Evolutionary conservation across 2,113 vertebrate genomes (phyloP).

Genomic region (Phalacrocorax pelagicus): DNA sequence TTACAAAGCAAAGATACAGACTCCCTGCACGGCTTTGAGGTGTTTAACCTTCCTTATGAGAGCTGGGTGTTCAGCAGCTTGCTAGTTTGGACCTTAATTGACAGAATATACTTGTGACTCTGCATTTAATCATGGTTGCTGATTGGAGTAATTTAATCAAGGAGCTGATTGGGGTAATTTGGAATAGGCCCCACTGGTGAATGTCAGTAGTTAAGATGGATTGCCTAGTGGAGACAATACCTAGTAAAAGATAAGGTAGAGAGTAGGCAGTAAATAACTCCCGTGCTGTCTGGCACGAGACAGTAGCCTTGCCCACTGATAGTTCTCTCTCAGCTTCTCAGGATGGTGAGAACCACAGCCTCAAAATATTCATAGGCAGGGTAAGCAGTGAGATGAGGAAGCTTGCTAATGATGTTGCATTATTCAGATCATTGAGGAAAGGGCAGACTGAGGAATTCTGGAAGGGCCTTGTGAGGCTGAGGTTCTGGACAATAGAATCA

Average conservation of each 20-base stretch:
- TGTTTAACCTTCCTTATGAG: not conserved
- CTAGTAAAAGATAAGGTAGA: not conserved
- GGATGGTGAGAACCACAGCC: not conserved
- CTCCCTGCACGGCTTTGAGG: not conserved
- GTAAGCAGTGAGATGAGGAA: not conserved
- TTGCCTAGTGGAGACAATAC: not conserved
- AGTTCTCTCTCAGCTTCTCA: not conserved
- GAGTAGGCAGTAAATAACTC: not conserved
- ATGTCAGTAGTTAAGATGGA: not conserved
- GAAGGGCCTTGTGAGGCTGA: not conserved
- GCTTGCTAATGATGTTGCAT: not conserved
- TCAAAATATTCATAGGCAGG: not conserved
- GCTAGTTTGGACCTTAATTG: not conserved
- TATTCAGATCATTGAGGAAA: not conserved
- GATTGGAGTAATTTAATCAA: constrained; percentile 46
- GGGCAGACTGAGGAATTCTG: not conserved
- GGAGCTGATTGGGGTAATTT: constrained; percentile 1
- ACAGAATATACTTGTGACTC: not conserved
- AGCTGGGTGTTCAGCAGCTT: not conserved
- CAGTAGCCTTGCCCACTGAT: not conserved
- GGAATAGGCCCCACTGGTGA: not conserved
- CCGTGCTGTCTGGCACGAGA: rapidly evolving
- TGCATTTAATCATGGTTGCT: not conserved
- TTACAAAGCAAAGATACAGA: not conserved
- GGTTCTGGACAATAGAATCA: not conserved